A percentile compares a stretch with the other conserved stretches of the same genome.
Conservation (phyloP, 2,888 invertebrate species). For the Caenorhabditis becei region DNA sequence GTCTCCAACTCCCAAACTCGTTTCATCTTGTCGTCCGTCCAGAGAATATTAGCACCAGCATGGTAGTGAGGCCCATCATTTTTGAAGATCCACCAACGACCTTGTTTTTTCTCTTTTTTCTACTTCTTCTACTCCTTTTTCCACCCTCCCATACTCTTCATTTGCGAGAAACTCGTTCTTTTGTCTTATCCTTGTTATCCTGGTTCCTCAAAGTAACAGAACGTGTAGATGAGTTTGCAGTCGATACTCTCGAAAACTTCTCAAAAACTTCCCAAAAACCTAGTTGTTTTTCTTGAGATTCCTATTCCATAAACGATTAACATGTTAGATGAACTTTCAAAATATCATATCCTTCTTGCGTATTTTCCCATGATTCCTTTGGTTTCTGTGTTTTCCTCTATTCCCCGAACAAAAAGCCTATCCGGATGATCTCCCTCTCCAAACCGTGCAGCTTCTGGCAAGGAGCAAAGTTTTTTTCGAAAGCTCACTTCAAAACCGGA, state of each 20-base stretch:
- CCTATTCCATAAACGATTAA: too few species aligned
- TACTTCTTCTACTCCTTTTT: background rate
- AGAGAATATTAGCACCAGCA: slow-evolving; percentile 23
- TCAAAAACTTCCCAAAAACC: too few species aligned
- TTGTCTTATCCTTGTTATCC: slow-evolving; percentile 12
- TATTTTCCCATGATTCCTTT: too few species aligned
- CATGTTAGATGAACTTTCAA: too few species aligned
- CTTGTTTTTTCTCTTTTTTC: slow-evolving; percentile 34
- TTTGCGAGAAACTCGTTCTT: background rate
- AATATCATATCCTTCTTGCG: too few species aligned
- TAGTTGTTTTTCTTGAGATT: too few species aligned
- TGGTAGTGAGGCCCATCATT: slow-evolving; percentile 20
- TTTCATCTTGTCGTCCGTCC: slow-evolving; percentile 3
- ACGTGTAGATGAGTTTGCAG: too few species aligned
- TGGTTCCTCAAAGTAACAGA: background rate
- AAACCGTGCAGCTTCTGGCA: background rate
- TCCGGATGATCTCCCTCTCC: background rate
- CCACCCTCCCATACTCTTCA: slow-evolving; percentile 4
- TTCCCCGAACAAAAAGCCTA: too few species aligned
- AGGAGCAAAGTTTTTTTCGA: background rate
- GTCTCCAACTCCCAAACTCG: too few species aligned
- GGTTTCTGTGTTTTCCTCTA: too few species aligned
- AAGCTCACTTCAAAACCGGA: slow-evolving; percentile 33
- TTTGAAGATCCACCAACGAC: slow-evolving; percentile 48
- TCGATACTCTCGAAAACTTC: too few species aligned